These are phyloP conservation scores for Acanthopleura granulata DNA, from an alignment of 2,888 invertebrate species.

Conservation along the genomic window DNA sequence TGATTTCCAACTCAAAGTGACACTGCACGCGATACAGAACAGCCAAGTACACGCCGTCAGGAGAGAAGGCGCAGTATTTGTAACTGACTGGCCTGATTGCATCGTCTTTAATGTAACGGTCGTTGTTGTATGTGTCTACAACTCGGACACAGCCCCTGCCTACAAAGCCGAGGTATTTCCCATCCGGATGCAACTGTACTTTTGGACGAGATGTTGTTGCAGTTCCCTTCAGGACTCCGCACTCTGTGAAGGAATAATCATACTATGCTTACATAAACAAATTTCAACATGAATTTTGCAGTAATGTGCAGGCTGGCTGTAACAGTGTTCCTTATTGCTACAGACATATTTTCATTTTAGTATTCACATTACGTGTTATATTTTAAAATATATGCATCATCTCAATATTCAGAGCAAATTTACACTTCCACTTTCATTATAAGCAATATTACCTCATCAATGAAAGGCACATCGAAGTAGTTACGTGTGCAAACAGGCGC, in stretches of 20 bases:
- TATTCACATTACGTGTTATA: too few relatives aligned
- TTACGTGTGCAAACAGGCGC: too few relatives aligned
- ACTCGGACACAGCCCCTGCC: conserved; percentile 41
- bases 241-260: conserved; percentile 37
- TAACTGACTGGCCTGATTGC: conserved; percentile 42
- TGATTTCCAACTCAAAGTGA: conserved; percentile 34
- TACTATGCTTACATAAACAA: conserved; percentile 17
- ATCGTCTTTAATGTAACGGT: conserved; percentile 34
- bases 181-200: conserved; percentile 50
- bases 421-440: too few relatives aligned
- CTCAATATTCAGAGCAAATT: too few relatives aligned
- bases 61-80: conserved; percentile 48
- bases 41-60: conserved; percentile 49
- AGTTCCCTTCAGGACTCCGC: conserved; percentile 36
- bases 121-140: conserved; percentile 29
- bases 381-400: too few relatives aligned
- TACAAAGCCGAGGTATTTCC: conserved; percentile 44
- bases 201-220: conserved; percentile 45
- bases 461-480: too few relatives aligned
- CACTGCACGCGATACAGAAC: conserved; percentile 39
- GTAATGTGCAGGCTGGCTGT: too few relatives aligned
- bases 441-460: too few relatives aligned
- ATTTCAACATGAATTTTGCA: too few relatives aligned
- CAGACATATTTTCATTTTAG: too few relatives aligned
- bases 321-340: too few relatives aligned